These are phyloP conservation scores for Zonitis immaculata DNA, from an alignment of 2,888 invertebrate genomes.

Conservation along the genomic window DNA sequence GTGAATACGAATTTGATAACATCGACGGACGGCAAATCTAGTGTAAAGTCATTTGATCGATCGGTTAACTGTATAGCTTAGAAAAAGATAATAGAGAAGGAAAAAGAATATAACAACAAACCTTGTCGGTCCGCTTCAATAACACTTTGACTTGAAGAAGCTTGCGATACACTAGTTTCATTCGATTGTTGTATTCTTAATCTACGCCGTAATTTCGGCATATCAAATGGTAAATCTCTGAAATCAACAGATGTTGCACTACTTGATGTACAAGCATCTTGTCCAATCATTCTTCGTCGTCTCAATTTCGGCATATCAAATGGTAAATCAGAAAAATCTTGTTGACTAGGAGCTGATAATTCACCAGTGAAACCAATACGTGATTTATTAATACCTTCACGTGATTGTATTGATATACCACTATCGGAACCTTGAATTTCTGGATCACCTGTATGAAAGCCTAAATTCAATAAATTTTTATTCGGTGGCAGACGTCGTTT, in stretches of 20 bases:
- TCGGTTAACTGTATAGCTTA: slow-evolving; percentile 5
- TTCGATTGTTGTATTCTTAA: slow-evolving; percentile 61
- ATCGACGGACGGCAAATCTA: neutral
- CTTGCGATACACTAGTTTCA: slow-evolving; percentile 71
- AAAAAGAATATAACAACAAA: no score
- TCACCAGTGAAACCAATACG: slow-evolving; percentile 44
- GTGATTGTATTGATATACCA: slow-evolving; percentile 81
- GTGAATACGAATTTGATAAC: slow-evolving; percentile 11
- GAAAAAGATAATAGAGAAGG: no score
- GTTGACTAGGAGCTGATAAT: slow-evolving; percentile 53
- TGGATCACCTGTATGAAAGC: slow-evolving; percentile 62
- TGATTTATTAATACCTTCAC: slow-evolving; percentile 65
- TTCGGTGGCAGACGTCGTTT: slow-evolving; percentile 69
- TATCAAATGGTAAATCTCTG: slow-evolving; percentile 81
- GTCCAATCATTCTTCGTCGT: slow-evolving; percentile 61
- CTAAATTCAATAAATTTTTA: slow-evolving; percentile 67
- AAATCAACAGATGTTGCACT: slow-evolving; percentile 73
- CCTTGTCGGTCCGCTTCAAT: slow-evolving; percentile 67
- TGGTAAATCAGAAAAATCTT: slow-evolving; percentile 73
- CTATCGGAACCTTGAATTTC: slow-evolving; percentile 84
- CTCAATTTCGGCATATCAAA: slow-evolving; percentile 88
- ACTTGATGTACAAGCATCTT: slow-evolving; percentile 65
- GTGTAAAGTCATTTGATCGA: slow-evolving; percentile 15
- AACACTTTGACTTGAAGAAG: slow-evolving; percentile 77
- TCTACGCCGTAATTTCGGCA: slow-evolving; percentile 80